phyloP scores from a whole-genome alignment of 2,888 invertebrate genomes.

The Latrodectus hesperus region DNA sequence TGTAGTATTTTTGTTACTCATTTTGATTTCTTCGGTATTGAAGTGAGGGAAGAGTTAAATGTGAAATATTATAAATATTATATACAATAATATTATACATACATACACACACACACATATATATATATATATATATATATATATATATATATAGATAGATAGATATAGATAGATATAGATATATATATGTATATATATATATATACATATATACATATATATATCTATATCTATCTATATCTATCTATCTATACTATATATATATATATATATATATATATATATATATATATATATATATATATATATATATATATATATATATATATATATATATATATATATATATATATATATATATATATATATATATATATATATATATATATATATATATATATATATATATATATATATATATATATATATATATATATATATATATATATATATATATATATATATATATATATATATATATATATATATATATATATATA shows the following conservation, averaged over 20 bases:
- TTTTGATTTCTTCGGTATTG: no score
- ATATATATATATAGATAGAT: background rate
- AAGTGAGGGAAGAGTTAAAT: no score
- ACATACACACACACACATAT: no score
- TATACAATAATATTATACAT: no score
- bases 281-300: background rate
- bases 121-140: no score
- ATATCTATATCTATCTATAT: background rate
- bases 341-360: conserved; percentile 1
- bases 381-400: background rate
- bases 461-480: conserved; percentile 1
- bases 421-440: background rate
- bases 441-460: conserved; percentile 1
- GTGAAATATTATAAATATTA: no score
- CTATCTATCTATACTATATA: background rate
- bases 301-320: no score
- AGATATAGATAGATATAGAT: background rate
- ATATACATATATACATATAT: background rate
- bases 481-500: background rate
- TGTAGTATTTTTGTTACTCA: no score
- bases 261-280: conserved; percentile 1
- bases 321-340: background rate
- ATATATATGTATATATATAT: background rate
- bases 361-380: conserved; percentile 1
- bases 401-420: no score